phyloP scores from a whole-genome alignment of 2,888 invertebrate genomes.

The Drosophila gaucha region DNA sequence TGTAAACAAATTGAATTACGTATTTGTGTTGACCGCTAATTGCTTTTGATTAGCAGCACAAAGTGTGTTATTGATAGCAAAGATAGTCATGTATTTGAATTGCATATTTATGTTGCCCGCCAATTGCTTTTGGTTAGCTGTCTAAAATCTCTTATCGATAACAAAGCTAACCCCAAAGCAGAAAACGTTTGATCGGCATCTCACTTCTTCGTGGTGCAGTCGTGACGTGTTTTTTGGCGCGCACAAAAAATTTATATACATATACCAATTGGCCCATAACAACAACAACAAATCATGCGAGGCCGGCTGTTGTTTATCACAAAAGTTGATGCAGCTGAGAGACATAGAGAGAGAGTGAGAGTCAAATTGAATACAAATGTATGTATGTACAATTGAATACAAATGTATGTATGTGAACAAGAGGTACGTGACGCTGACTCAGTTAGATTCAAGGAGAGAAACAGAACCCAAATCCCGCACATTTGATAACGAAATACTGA shows the following conservation, averaged over 20 bases:
- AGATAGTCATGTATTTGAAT: background rate
- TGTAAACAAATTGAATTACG: background rate
- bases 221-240: constrained; percentile 43
- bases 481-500: constrained; percentile 44
- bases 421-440: constrained; percentile 30
- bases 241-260: constrained; percentile 17
- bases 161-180: background rate
- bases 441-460: constrained; percentile 33
- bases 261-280: constrained; percentile 33
- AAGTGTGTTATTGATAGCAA: background rate
- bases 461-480: constrained; percentile 23
- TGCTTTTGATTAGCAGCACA: constrained; percentile 6
- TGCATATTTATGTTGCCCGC: constrained; percentile 6
- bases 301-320: constrained; percentile 47
- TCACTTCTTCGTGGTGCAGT: constrained; percentile 23
- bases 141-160: constrained; percentile 3
- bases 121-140: constrained; percentile 8
- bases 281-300: constrained; percentile 36
- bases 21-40: constrained; percentile 7
- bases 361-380: too few species aligned
- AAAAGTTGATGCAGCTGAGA: constrained; percentile 10
- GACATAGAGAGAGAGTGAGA: constrained; percentile 1
- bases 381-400: background rate
- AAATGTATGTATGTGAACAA: background rate
- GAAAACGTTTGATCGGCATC: constrained; percentile 14